phyloP scores from a whole-genome alignment of 2,797 vertebrate genomes.

The Anguilla pacifica region DNA sequence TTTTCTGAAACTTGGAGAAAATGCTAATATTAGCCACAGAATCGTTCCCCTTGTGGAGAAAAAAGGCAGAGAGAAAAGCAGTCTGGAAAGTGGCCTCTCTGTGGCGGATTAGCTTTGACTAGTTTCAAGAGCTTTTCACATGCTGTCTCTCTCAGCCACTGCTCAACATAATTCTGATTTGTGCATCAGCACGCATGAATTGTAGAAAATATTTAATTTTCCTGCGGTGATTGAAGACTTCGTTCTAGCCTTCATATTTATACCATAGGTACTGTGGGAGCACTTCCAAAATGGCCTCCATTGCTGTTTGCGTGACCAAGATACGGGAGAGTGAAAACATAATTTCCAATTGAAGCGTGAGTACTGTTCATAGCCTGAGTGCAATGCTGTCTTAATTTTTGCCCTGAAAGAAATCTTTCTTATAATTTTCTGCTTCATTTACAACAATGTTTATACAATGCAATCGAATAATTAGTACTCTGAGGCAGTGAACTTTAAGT shows the following conservation, averaged over 20 bases:
- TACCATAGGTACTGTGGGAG: not conserved
- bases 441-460: not conserved
- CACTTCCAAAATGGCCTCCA: not conserved
- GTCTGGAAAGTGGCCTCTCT: not conserved
- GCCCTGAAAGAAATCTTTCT: not conserved
- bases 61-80: conserved; percentile 1
- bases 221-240: not conserved
- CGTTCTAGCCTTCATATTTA: not conserved
- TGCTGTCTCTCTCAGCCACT: not conserved
- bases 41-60: conserved; percentile 1
- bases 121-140: conserved; percentile 10
- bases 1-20: not conserved
- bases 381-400: not conserved
- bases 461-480: not conserved
- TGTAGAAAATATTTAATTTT: not conserved
- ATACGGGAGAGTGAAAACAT: not conserved
- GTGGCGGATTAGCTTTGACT: conserved; percentile 3
- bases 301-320: not conserved
- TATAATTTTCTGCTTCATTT: not conserved
- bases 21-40: conserved; percentile 14
- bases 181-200: conserved; percentile 1
- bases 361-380: not conserved
- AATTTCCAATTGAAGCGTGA: not conserved
- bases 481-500: not conserved
- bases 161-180: not conserved